Evolutionary conservation across 1,140 invertebrate species (phyloP).

Genomic region (Drosophila arizonae): DNA sequence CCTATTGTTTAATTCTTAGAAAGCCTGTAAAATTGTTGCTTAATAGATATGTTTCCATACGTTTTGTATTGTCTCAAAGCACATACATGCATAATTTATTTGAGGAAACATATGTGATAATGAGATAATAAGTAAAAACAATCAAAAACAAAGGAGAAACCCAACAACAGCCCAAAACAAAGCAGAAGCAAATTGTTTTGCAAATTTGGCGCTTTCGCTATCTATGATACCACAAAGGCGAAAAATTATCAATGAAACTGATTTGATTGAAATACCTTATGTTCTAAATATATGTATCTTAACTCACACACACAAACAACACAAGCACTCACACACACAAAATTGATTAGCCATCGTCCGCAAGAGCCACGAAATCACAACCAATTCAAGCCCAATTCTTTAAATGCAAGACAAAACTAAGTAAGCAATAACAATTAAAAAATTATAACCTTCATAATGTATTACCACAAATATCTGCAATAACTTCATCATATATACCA

Average conservation of each 20-base stretch:
- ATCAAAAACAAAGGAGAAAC: slow-evolving; percentile 40
- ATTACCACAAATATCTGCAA: slow-evolving; percentile 44
- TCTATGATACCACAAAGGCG: slow-evolving; percentile 31
- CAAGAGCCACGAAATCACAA: slow-evolving; percentile 20
- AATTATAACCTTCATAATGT: slow-evolving; percentile 25
- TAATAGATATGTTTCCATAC: slow-evolving; percentile 70
- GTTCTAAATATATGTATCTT: slow-evolving; percentile 23
- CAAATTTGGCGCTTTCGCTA: slow-evolving; percentile 57
- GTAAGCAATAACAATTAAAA: slow-evolving; percentile 23
- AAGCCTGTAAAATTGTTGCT: slow-evolving; percentile 70
- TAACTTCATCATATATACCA: slow-evolving; percentile 62
- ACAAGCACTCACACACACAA: slow-evolving; percentile 5
- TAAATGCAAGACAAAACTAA: slow-evolving; percentile 4
- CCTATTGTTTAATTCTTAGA: slow-evolving; percentile 36
- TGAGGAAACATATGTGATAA: slow-evolving; percentile 78
- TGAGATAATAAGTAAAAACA: slow-evolving; percentile 81
- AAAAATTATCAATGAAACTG: slow-evolving; percentile 36
- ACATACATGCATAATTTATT: slow-evolving; percentile 42
- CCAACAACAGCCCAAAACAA: slow-evolving; percentile 29
- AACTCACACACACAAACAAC: slow-evolving; percentile 4
- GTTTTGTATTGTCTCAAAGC: slow-evolving; percentile 52
- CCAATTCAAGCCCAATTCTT: slow-evolving; percentile 26
- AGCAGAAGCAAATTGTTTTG: slow-evolving; percentile 20
- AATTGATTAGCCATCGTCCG: slow-evolving; percentile 15
- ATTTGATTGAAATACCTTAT: slow-evolving; percentile 36